Conservation (phyloP, 2,888 invertebrate species). For the Diabrotica balteata region DNA sequence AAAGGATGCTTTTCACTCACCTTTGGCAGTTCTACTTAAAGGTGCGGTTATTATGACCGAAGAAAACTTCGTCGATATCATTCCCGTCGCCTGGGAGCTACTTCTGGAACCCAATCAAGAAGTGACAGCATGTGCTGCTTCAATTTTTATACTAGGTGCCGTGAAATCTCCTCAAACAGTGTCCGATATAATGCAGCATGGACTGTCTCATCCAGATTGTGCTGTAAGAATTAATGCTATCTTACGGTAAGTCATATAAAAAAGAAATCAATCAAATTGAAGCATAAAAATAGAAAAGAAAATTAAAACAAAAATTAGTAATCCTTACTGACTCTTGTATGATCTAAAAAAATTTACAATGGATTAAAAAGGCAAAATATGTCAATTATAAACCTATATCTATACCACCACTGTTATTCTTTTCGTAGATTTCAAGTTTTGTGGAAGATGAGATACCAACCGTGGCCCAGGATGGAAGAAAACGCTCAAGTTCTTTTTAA, state of each 20-base stretch:
- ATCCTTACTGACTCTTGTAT: too few relatives aligned
- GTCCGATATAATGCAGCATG: conserved; percentile 86
- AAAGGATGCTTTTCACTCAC: conserved; percentile 88
- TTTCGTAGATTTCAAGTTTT: conserved; percentile 82
- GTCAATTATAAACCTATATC: too few relatives aligned
- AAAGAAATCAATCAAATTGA: background rate
- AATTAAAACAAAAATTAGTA: too few relatives aligned
- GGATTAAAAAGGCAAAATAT: too few relatives aligned
- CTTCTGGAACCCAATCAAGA: conserved; percentile 91
- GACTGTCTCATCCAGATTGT: conserved; percentile 85
- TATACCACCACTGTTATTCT: background rate
- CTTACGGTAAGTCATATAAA: conserved; percentile 65
- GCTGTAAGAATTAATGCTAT: conserved; percentile 83
- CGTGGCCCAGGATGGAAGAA: conserved; percentile 99
- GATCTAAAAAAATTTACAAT: too few relatives aligned
- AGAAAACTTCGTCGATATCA: conserved; percentile 85
- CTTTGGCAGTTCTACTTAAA: conserved; percentile 85
- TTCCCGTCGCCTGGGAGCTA: conserved; percentile 95
- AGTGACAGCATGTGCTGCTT: conserved; percentile 83
- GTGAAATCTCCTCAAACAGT: conserved; percentile 91
- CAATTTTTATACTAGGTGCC: conserved; percentile 90
- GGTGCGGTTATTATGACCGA: conserved; percentile 89
- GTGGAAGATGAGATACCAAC: conserved; percentile 97
- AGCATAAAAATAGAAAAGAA: too few relatives aligned
- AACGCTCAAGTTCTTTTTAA: conserved; percentile 95